A percentile compares a stretch with the other conserved stretches of the same genome.
These are phyloP conservation scores for Druon quercuslanigerum DNA, from an alignment of 1,140 invertebrate species.

Conservation along the genomic window DNA sequence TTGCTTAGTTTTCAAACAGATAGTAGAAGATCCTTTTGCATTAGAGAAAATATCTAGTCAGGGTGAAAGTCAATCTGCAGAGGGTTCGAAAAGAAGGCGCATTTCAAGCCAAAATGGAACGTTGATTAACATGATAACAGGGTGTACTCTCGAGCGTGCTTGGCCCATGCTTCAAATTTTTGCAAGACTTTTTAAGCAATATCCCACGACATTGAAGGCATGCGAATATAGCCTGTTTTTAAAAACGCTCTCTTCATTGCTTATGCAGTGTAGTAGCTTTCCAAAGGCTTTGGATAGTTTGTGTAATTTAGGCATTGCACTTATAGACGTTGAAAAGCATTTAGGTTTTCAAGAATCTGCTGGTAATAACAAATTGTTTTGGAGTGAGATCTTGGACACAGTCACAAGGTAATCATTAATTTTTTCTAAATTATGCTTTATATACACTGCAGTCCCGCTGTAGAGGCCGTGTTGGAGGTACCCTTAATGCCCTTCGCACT, in stretches of 20 bases:
- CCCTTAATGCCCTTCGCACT: no score
- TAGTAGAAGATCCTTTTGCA: slow-evolving; percentile 43
- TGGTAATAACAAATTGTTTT: slow-evolving; percentile 49
- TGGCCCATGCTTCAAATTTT: slow-evolving; percentile 61
- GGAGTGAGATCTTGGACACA: slow-evolving; percentile 71
- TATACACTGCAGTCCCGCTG: no score
- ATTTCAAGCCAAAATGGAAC: slow-evolving; percentile 44
- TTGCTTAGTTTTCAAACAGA: slow-evolving; percentile 58
- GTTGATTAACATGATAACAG: slow-evolving; percentile 51
- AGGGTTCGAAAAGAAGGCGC: slow-evolving; percentile 50
- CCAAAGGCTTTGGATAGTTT: slow-evolving; percentile 63
- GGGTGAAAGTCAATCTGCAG: slow-evolving; percentile 32
- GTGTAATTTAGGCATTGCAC: slow-evolving; percentile 62
- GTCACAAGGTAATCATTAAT: slow-evolving; percentile 64
- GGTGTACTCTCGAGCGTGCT: slow-evolving; percentile 46
- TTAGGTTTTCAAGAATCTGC: slow-evolving; percentile 43
- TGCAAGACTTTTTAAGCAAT: slow-evolving; percentile 60
- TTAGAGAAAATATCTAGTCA: slow-evolving; percentile 22
- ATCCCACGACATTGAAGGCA: slow-evolving; percentile 67
- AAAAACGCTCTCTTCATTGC: slow-evolving; percentile 63
- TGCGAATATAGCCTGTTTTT: slow-evolving; percentile 66
- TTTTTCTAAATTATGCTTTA: no score
- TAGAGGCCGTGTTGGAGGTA: no score
- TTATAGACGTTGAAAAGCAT: slow-evolving; percentile 62
- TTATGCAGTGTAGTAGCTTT: slow-evolving; percentile 62